Evolutionary conservation across 2,797 vertebrate species (phyloP).

Genomic region (Triplophysa yarkandensis): DNA sequence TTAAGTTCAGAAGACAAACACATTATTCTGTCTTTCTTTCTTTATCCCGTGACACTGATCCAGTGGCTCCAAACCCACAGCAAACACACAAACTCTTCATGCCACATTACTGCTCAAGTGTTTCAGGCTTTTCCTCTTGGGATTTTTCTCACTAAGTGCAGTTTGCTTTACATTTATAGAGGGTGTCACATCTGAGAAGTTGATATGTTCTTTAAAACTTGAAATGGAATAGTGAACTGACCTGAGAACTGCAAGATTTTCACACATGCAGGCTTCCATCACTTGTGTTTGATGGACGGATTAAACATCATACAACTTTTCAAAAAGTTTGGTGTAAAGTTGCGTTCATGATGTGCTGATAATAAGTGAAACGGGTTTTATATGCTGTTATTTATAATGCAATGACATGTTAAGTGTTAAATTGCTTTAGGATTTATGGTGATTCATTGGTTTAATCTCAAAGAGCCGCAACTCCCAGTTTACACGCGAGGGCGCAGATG

Average conservation of each 20-base stretch:
- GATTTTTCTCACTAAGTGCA: constrained; percentile 8
- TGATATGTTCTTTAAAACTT: not conserved
- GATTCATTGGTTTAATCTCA: not conserved
- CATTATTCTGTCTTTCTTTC: constrained; percentile 18
- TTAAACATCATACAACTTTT: no score
- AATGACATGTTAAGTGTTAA: not conserved
- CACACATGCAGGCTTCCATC: no score
- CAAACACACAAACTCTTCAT: constrained; percentile 12
- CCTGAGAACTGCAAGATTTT: no score
- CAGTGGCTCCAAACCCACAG: constrained; percentile 8
- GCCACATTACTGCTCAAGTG: constrained; percentile 9
- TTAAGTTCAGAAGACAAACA: constrained; percentile 67
- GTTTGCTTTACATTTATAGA: not conserved
- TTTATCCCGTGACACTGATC: constrained; percentile 22
- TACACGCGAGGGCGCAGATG: constrained; percentile 41
- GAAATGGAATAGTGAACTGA: not conserved
- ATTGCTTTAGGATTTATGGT: not conserved
- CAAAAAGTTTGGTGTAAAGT: not conserved
- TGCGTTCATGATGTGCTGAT: not conserved
- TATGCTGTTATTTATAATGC: not conserved
- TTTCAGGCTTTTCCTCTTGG: not conserved
- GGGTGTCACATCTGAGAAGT: not conserved
- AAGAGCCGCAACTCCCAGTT: constrained; percentile 15
- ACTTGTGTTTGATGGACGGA: no score
- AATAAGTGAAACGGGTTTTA: not conserved